Evolutionary conservation across 2,797 vertebrate genomes (phyloP), one percentile per base, ranked within the genome.

Genomic region (Lepilemur ruficaudatus): DNA sequence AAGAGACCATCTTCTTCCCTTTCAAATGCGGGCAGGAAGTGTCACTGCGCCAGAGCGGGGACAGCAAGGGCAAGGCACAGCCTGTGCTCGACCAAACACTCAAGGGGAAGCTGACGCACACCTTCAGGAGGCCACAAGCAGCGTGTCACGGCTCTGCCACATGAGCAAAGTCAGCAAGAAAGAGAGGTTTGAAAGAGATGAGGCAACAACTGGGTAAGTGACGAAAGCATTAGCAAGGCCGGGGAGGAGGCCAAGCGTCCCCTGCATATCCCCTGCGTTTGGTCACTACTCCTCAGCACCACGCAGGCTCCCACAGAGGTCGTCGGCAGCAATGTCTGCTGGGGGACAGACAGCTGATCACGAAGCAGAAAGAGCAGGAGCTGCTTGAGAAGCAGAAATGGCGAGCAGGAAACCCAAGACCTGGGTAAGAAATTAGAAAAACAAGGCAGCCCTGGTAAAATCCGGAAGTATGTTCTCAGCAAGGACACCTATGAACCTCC

Each of bases 311-410:
- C 0, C 0, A 6, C 0, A 46, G 57, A 22, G 52, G 25, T 12
- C 20, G 0, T 0, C 0, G 7, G 83, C 38, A 25, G 23, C 55
- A 5, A 23, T 63, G 18, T 67, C 0, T 0, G 2, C 3, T 1
- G 17, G 35, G 3, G n/a, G 63, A 20, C 75, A 70, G 76, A 67
- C 17, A 12, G 30, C 25, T 32, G 2, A 23, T 23, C 32, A 50
- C 85, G 55, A 82, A 86, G 73, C 82, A 95, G 84, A 69, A 85
- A 80, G 72, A 96, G 73, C 63, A 83, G 88, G 83, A 80, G 79
- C 35, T 84, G 88, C 96, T 48, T 72, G 88, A 96, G 88, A 93
- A 78, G 35, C 59, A 22, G 94, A 63, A 76, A 75, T 2, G 73
- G 85, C n/a, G 9, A 20, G 35, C 28, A 93, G 76, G 75, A 73